These are phyloP conservation scores for Aplodontia rufa DNA, from an alignment of 2,113 vertebrate species.

Conservation along the genomic window DNA sequence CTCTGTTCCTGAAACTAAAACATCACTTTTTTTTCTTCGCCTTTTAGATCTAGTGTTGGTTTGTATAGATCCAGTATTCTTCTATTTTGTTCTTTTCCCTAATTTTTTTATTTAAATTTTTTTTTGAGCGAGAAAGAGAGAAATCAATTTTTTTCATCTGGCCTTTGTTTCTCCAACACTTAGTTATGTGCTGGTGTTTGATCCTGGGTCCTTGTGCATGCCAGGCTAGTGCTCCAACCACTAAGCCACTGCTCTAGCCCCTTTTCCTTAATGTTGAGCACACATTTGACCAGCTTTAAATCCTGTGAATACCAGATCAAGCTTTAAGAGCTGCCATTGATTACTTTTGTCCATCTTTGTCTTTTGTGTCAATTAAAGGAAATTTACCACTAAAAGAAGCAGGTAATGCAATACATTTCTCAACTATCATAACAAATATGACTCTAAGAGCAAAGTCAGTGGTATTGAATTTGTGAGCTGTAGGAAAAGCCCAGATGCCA, in stretches of 20 bases:
- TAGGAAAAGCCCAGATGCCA: neutral
- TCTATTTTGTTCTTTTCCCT: slow-evolving; percentile 4
- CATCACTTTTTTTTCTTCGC: neutral
- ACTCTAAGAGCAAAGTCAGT: neutral
- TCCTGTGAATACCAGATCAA: neutral
- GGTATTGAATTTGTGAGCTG: neutral
- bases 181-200: too few species aligned
- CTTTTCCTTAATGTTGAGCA: neutral
- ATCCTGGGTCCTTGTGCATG: too few species aligned
- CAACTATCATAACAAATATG: neutral
- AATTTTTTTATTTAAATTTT: too few species aligned
- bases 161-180: too few species aligned
- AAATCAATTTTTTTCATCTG: too few species aligned
- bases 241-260: too few species aligned
- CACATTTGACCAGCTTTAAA: neutral
- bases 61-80: neutral
- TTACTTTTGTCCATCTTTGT: neutral
- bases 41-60: neutral
- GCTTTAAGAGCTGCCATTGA: neutral
- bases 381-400: neutral
- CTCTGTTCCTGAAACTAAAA: slow-evolving; percentile 10
- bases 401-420: neutral
- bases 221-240: too few species aligned
- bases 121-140: too few species aligned
- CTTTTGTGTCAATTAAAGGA: neutral